Evolutionary conservation across 1,140 invertebrate genomes (phyloP).

Genomic region (Leptinotarsa lineolata): DNA sequence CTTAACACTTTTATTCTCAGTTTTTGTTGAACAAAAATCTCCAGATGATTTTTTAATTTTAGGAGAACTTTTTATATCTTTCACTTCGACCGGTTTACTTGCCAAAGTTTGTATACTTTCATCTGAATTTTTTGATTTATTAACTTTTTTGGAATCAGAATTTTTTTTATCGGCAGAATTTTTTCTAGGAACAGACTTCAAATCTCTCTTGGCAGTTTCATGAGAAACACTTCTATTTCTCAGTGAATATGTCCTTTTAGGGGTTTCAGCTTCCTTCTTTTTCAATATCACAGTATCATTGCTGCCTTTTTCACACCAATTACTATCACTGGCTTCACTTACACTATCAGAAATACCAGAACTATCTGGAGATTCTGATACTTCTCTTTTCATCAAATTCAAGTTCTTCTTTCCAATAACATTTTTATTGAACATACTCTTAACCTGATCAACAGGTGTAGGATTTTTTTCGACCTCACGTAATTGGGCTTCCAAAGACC

Average conservation of each 20-base stretch:
- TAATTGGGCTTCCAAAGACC: slow-evolving; percentile 45
- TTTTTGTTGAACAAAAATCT: slow-evolving; percentile 8
- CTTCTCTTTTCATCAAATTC: slow-evolving; percentile 37
- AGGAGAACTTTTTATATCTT: neutral
- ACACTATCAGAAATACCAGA: neutral
- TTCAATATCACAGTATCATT: slow-evolving; percentile 24
- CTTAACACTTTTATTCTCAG: neutral
- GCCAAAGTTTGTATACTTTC: neutral
- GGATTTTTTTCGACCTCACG: slow-evolving; percentile 41
- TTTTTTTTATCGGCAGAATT: slow-evolving; percentile 4
- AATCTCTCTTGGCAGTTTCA: neutral
- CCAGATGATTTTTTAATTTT: neutral
- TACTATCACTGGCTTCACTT: neutral
- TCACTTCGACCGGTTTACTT: neutral
- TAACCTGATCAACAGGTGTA: slow-evolving; percentile 25
- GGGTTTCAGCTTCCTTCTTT: neutral
- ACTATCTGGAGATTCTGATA: neutral
- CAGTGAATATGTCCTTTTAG: slow-evolving; percentile 13
- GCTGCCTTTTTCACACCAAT: neutral
- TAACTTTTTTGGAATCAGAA: neutral
- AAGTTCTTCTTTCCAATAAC: slow-evolving; percentile 50
- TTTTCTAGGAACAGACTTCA: neutral
- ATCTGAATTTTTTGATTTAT: neutral
- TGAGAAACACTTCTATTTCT: slow-evolving; percentile 8
- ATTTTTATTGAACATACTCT: slow-evolving; percentile 40